Conservation (phyloP, 2,113 vertebrate species). For the Montifringilla adamsi region DNA sequence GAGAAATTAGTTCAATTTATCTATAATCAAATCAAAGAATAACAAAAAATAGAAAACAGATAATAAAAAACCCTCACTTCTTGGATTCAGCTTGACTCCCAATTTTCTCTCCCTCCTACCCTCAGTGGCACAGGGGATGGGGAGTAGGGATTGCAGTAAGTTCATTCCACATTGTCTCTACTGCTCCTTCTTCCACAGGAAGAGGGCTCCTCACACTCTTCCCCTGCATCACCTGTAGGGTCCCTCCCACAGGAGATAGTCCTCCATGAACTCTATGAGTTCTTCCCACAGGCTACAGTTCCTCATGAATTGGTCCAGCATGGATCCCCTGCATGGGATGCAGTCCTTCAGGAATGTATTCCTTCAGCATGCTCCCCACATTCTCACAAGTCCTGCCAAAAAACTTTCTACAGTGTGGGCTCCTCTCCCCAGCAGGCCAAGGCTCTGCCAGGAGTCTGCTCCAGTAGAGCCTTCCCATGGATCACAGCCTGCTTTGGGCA, state of each 20-base stretch:
- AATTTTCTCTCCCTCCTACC: not conserved
- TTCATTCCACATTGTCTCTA: not conserved
- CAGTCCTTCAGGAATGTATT: not conserved
- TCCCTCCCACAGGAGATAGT: not conserved
- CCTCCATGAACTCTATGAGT: not conserved
- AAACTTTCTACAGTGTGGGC: not conserved
- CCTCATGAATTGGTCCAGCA: not conserved
- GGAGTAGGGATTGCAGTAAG: fast-evolving
- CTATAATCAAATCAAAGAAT: not conserved
- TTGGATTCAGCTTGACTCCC: fast-evolving
- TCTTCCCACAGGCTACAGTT: not conserved
- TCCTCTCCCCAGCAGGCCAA: not conserved
- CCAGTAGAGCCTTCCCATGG: not conserved
- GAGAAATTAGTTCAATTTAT: not conserved
- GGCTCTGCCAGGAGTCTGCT: not conserved
- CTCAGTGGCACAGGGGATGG: fast-evolving
- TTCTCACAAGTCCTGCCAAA: not conserved
- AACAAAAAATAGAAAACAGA: not conserved
- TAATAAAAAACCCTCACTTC: not conserved
- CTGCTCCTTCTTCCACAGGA: not conserved
- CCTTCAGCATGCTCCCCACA: not conserved
- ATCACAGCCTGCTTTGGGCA: not conserved
- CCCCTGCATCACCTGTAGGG: not conserved
- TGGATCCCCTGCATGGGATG: not conserved
- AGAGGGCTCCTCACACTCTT: not conserved